Conservation (phyloP, 92 coral and sea anemone genomes). For the Pocillopora grandis region DNA sequence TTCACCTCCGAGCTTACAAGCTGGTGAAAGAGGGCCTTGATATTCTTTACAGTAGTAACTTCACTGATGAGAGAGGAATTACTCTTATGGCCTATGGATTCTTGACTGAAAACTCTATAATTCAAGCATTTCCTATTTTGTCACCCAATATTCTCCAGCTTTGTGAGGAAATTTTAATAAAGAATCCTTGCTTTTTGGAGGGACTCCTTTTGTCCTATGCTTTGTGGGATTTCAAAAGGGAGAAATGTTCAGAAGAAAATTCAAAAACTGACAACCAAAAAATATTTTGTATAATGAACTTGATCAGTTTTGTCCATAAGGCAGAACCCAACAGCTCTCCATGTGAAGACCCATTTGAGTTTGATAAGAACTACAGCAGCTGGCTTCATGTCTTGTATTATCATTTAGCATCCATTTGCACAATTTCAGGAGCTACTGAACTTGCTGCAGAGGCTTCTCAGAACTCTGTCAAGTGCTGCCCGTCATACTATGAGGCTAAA, state of each 20-base stretch:
- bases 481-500: conserved; percentile 49
- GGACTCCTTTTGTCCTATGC: conserved; percentile 42
- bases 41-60: conserved; percentile 55
- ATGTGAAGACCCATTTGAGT: conserved; percentile 35
- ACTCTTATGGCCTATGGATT: conserved; percentile 55
- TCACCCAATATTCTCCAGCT: background rate
- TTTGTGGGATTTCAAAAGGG: background rate
- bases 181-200: conserved; percentile 55
- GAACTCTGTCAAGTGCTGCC: conserved; percentile 56
- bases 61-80: conserved; percentile 56
- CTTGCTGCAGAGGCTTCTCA: conserved; percentile 60
- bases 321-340: conserved; percentile 50
- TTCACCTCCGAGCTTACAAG: conserved; percentile 59
- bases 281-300: conserved; percentile 47
- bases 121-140: conserved; percentile 29
- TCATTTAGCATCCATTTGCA: conserved; percentile 39
- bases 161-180: background rate
- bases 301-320: conserved; percentile 52
- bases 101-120: conserved; percentile 55
- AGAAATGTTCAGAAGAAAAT: conserved; percentile 5
- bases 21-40: conserved; percentile 60
- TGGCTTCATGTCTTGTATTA: conserved; percentile 29
- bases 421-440: conserved; percentile 11
- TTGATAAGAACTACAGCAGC: conserved; percentile 58
- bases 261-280: conserved; percentile 20